Evolutionary conservation across 1,140 invertebrate species (phyloP).

Genomic region (Philopotamus ludificatus): DNA sequence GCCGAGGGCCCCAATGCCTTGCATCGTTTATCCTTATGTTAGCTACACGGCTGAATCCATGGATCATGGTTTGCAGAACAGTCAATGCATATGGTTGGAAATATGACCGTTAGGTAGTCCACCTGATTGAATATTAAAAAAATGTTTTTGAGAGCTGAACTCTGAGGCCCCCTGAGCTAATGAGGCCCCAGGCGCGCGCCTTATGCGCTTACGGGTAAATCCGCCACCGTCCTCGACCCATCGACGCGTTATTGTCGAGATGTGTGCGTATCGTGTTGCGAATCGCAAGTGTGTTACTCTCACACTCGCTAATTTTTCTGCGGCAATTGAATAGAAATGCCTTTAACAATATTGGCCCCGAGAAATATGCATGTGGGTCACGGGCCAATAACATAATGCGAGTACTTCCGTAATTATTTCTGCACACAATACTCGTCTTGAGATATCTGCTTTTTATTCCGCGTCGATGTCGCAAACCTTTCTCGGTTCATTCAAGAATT

Average conservation of each 20-base stretch:
- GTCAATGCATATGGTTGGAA: no score
- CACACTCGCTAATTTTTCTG: not conserved
- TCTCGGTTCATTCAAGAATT: no score
- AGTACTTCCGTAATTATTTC: not conserved
- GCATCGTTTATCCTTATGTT: no score
- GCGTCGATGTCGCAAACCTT: no score
- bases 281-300: not conserved
- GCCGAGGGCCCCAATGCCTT: no score
- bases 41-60: not conserved
- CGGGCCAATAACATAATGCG: constrained; percentile 3
- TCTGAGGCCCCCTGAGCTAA: no score
- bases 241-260: not conserved
- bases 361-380: constrained; percentile 19
- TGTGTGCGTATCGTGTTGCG: not conserved
- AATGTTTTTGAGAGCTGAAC: no score
- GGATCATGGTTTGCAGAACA: no score
- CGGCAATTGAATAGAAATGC: constrained; percentile 17
- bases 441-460: no score
- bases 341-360: constrained; percentile 19
- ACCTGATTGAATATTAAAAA: not conserved
- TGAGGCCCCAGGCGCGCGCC: no score
- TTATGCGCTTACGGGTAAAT: no score
- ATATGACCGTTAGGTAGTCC: not conserved
- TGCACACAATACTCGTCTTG: no score
- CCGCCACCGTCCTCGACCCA: not conserved